Evolutionary conservation across 2,888 invertebrate species (phyloP).

Genomic region (Tethea ocularis): DNA sequence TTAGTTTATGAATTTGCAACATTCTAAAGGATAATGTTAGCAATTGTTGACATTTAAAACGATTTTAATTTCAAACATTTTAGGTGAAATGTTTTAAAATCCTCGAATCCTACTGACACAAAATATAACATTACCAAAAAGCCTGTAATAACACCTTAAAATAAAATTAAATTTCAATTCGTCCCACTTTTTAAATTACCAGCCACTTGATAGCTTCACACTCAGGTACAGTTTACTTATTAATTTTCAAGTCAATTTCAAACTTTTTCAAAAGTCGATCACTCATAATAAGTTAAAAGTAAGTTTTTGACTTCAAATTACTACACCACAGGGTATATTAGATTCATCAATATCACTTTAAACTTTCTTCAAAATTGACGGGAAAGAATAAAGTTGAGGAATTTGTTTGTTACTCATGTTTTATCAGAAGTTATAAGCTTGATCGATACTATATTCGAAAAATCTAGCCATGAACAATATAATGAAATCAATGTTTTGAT

Average conservation of each 20-base stretch:
- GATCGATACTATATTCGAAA: no score
- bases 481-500: no score
- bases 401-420: neutral
- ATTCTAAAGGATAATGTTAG: neutral
- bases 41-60: no score
- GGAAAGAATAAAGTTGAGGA: neutral
- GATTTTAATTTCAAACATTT: no score
- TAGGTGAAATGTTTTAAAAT: no score
- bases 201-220: neutral
- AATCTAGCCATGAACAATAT: no score
- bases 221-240: neutral
- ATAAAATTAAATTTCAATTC: neutral
- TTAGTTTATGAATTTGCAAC: neutral
- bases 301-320: slow-evolving; percentile 34
- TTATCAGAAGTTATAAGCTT: neutral
- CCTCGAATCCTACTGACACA: neutral
- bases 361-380: slow-evolving; percentile 29
- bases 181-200: neutral
- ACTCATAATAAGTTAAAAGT: slow-evolving; percentile 41
- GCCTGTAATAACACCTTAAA: neutral
- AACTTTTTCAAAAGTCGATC: slow-evolving; percentile 40
- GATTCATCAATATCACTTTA: slow-evolving; percentile 57
- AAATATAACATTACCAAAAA: neutral
- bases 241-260: slow-evolving; percentile 9
- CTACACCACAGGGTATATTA: slow-evolving; percentile 32